A percentile compares a stretch with the other conserved stretches of the same genome.
These are phyloP conservation scores for Caerostris extrusa DNA, from an alignment of 1,140 invertebrate genomes.

Conservation along the genomic window DNA sequence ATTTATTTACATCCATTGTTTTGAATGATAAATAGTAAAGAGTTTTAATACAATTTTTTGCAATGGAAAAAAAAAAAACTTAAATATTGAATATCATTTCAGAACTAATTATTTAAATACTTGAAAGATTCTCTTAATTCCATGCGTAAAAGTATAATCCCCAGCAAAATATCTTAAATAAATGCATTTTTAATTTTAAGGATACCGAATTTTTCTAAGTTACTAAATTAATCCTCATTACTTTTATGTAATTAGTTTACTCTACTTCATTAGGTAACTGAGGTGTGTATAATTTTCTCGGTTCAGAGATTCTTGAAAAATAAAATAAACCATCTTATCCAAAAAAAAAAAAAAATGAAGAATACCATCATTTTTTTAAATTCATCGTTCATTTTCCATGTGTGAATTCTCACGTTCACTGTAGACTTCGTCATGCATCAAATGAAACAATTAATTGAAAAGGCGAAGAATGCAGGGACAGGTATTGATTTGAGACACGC, in stretches of 20 bases:
- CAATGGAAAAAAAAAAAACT: too few species aligned
- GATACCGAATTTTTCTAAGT: background rate
- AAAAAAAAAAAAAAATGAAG: background rate
- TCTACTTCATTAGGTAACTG: slow-evolving; percentile 30
- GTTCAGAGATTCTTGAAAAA: slow-evolving; percentile 2
- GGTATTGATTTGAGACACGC: slow-evolving; percentile 10
- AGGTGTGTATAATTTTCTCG: slow-evolving; percentile 9
- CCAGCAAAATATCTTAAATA: background rate
- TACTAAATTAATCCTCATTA: slow-evolving; percentile 3
- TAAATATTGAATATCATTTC: too few species aligned
- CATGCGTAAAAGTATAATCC: too few species aligned
- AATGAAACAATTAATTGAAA: slow-evolving; percentile 9
- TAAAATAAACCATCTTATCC: background rate
- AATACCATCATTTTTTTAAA: background rate
- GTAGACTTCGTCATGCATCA: background rate
- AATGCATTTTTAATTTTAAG: background rate
- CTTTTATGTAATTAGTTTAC: slow-evolving; percentile 18
- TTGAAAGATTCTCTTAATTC: too few species aligned
- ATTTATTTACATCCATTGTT: too few species aligned
- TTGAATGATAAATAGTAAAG: too few species aligned
- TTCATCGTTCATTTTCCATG: slow-evolving; percentile 31
- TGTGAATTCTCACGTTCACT: slow-evolving; percentile 37
- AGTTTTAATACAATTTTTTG: too few species aligned
- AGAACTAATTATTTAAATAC: too few species aligned
- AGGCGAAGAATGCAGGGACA: background rate